These are phyloP conservation scores for Lepus townsendii DNA, from an alignment of 2,797 vertebrate species.

Conservation along the genomic window DNA sequence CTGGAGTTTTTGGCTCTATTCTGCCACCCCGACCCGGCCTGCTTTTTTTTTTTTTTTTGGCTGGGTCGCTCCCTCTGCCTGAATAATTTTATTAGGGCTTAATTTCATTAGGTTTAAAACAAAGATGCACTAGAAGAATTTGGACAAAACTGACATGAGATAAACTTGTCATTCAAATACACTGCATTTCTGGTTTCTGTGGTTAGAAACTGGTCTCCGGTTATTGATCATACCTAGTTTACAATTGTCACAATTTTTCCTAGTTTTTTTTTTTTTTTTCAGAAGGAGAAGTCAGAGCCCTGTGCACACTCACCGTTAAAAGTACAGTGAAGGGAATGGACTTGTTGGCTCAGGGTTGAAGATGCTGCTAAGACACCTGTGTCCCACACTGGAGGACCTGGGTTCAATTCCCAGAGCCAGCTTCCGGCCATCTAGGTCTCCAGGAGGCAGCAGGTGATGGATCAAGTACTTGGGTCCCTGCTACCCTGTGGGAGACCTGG, in stretches of 20 bases:
- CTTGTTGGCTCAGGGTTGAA: too few relatives aligned
- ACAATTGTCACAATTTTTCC: background rate
- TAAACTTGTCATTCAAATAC: slow-evolving; percentile 45
- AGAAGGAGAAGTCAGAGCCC: background rate
- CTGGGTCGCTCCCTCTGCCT: slow-evolving; percentile 28
- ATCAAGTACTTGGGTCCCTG: too few relatives aligned
- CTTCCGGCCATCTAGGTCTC: too few relatives aligned
- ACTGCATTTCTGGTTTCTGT: slow-evolving; percentile 42
- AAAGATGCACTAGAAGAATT: slow-evolving; percentile 53
- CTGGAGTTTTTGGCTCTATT: background rate
- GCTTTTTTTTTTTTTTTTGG: background rate
- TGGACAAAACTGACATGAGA: slow-evolving; percentile 61
- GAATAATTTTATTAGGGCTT: slow-evolving; percentile 72
- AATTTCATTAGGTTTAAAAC: slow-evolving; percentile 66
- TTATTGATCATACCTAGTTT: background rate
- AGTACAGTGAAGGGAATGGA: background rate
- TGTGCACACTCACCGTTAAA: background rate
- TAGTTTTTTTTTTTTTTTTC: background rate
- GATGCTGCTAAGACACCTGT: too few relatives aligned
- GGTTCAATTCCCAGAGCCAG: too few relatives aligned
- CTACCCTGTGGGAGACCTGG: too few relatives aligned
- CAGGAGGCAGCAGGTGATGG: too few relatives aligned
- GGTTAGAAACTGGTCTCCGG: slow-evolving; percentile 34
- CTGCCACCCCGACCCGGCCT: background rate
- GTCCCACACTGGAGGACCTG: too few relatives aligned